phyloP scores from a whole-genome alignment of 2,888 invertebrate genomes.

The Dasypogon diadema region DNA sequence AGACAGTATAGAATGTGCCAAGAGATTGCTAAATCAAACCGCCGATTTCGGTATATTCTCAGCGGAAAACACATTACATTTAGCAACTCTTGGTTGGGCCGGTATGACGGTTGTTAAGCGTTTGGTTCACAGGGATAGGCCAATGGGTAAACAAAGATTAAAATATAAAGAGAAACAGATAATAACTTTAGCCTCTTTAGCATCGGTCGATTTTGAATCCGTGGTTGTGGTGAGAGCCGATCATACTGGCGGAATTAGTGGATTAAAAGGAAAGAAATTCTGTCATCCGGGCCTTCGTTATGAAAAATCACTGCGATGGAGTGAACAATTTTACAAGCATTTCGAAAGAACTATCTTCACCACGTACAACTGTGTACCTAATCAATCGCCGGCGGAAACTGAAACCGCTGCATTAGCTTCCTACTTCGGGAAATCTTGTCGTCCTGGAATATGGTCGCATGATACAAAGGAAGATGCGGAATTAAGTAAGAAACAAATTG shows the following conservation, averaged over 20 bases:
- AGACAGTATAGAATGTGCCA: slow-evolving; percentile 74
- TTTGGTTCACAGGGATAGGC: slow-evolving; percentile 66
- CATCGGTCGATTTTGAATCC: slow-evolving; percentile 71
- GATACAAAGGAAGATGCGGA: slow-evolving; percentile 70
- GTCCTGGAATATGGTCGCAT: slow-evolving; percentile 78
- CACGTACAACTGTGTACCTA: slow-evolving; percentile 60
- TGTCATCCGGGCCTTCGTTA: slow-evolving; percentile 77
- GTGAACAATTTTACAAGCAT: slow-evolving; percentile 73
- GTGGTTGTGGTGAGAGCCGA: slow-evolving; percentile 72
- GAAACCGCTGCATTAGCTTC: slow-evolving; percentile 73
- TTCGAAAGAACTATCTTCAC: slow-evolving; percentile 69
- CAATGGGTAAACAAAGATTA: slow-evolving; percentile 64
- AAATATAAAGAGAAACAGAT: neutral
- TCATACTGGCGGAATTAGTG: slow-evolving; percentile 68
- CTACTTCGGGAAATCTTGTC: slow-evolving; percentile 79
- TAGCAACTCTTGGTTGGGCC: slow-evolving; percentile 68
- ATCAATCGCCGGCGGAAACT: slow-evolving; percentile 71
- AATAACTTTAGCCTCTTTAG: neutral
- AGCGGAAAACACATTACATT: slow-evolving; percentile 74
- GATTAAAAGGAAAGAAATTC: slow-evolving; percentile 71
- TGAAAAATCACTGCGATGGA: slow-evolving; percentile 67
- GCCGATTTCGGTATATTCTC: slow-evolving; percentile 74
- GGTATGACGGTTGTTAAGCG: slow-evolving; percentile 70
- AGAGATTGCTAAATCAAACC: slow-evolving; percentile 70
- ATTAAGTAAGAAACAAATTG: slow-evolving; percentile 73